A percentile compares a stretch with the other conserved stretches of the same genome.
phyloP scores from a whole-genome alignment of 2,888 invertebrate genomes.

The Calameuta filiformis region DNA sequence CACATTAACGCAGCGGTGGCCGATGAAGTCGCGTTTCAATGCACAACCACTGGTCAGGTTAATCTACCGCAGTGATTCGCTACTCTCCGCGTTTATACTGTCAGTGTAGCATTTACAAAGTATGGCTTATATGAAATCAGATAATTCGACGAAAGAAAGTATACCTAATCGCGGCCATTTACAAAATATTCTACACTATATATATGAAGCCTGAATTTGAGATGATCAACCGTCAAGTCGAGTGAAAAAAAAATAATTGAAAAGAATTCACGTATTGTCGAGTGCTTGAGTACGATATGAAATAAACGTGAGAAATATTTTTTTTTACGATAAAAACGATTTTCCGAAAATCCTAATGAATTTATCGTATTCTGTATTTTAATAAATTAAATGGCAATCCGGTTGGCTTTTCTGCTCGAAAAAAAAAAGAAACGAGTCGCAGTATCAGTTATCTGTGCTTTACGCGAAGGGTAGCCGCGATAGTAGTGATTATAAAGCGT shows the following conservation, averaged over 20 bases:
- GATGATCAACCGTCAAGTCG: not conserved
- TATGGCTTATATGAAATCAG: not conserved
- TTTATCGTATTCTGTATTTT: not conserved
- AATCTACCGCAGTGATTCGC: not conserved
- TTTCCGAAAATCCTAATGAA: not conserved
- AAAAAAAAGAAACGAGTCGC: not conserved
- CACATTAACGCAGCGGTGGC: not conserved
- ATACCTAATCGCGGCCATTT: not conserved
- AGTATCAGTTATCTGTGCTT: constrained; percentile 44
- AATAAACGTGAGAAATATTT: not conserved
- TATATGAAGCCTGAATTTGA: not conserved
- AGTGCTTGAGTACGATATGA: not conserved
- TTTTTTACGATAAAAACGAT: not conserved
- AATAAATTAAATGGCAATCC: not conserved
- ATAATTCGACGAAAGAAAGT: not conserved
- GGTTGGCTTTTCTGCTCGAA: no score
- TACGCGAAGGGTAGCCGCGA: not conserved
- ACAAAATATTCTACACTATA: not conserved
- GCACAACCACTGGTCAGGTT: not conserved
- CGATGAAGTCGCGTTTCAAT: not conserved
- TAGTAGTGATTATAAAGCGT: not conserved
- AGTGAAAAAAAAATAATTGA: no score
- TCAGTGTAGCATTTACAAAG: not conserved
- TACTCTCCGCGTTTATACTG: not conserved
- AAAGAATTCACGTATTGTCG: not conserved